Percentiles rank a stretch among this genome's conserved stretches.
phyloP scores from a whole-genome alignment of 2,113 vertebrate species.

The Saimiri boliviensis region DNA sequence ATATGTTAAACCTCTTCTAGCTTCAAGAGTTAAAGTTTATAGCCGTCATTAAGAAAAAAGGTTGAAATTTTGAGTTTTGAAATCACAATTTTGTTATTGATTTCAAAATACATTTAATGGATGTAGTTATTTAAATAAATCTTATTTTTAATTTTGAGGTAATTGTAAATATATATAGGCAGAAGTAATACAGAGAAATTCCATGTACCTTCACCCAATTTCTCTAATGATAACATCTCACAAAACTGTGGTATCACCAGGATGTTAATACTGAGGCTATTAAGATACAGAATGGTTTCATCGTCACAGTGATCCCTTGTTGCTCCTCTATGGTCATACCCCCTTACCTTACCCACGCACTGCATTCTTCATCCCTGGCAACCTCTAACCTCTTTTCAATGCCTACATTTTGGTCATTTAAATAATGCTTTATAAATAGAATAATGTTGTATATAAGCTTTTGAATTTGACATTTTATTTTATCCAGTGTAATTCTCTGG shows the following conservation, averaged over 20 bases:
- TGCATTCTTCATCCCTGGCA: not conserved
- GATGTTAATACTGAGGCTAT: not conserved
- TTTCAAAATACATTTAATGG: not conserved
- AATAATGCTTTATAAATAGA: not conserved
- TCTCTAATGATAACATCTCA: not conserved
- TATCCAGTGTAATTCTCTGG: not conserved
- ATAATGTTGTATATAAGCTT: not conserved
- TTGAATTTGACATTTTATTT: not conserved
- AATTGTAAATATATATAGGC: not conserved
- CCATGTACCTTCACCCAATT: not conserved
- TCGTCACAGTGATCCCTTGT: not conserved
- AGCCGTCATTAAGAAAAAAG: not conserved
- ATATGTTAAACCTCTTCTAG: not conserved
- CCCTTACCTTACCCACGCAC: not conserved
- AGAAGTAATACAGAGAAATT: not conserved
- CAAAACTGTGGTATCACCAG: not conserved
- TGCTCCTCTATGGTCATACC: not conserved
- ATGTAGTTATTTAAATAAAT: not conserved
- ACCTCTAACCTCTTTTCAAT: not conserved
- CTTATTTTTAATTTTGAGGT: not conserved
- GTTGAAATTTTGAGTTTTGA: constrained; percentile 11
- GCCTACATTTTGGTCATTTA: not conserved
- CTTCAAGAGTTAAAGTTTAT: not conserved
- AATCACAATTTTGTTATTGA: not conserved
- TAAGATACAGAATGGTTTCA: not conserved